Percentiles rank a stretch among this genome's conserved stretches.
phyloP scores from a whole-genome alignment of 2,797 vertebrate species.

The Xiphorhynchus erythropygius region DNA sequence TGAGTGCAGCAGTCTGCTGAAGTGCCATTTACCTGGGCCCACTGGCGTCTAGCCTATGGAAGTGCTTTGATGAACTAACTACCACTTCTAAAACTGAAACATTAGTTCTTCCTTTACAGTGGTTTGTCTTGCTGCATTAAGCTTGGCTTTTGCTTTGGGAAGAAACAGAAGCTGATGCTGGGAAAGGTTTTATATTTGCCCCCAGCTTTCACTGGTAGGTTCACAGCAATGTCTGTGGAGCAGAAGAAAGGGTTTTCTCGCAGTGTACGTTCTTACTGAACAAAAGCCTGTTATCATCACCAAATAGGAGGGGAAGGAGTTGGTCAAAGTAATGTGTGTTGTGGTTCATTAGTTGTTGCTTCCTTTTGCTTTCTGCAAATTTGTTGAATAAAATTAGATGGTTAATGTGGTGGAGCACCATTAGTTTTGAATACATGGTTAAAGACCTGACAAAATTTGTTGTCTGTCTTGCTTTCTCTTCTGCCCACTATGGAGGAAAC shows the following conservation, averaged over 20 bases:
- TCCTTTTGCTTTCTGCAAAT: not conserved
- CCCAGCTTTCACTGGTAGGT: not conserved
- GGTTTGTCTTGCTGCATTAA: constrained; percentile 6
- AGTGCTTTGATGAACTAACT: not conserved
- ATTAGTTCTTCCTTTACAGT: not conserved
- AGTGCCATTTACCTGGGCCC: constrained; percentile 1
- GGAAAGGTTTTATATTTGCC: not conserved
- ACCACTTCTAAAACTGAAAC: not conserved
- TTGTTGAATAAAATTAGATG: not conserved
- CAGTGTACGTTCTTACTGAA: not conserved
- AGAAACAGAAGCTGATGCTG: not conserved
- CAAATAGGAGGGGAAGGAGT: not conserved
- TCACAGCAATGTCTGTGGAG: not conserved
- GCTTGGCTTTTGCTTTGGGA: not conserved
- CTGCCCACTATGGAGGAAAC: not conserved
- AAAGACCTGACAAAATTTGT: not conserved
- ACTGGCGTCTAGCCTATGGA: not conserved
- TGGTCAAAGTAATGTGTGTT: not conserved
- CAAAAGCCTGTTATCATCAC: not conserved
- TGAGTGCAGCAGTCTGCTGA: not conserved
- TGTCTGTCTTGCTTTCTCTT: constrained; percentile 11
- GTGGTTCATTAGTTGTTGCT: not conserved
- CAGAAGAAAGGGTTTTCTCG: not conserved
- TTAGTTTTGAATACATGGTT: not conserved
- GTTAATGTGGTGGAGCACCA: not conserved